Evolutionary conservation across 2,888 invertebrate genomes (phyloP).

Genomic region (Antheraea assamensis): DNA sequence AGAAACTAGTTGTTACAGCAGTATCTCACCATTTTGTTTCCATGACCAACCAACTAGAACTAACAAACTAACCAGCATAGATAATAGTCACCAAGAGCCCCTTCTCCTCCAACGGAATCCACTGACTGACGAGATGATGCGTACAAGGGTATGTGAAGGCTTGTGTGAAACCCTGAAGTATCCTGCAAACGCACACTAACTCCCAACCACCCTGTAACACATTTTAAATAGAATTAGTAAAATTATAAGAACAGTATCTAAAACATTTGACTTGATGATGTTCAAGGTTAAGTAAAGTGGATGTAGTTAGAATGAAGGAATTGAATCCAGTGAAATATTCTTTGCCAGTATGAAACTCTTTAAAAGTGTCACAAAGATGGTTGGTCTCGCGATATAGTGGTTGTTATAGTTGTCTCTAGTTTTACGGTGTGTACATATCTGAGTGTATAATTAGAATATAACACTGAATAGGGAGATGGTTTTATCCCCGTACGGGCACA

Average conservation of each 20-base stretch:
- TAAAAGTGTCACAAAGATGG: too few species aligned
- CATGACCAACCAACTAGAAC: background rate
- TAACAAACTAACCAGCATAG: slow-evolving; percentile 75
- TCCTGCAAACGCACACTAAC: slow-evolving; percentile 84
- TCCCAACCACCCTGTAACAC: slow-evolving; percentile 80
- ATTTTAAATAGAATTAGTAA: background rate
- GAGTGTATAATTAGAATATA: too few species aligned
- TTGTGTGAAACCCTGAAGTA: slow-evolving; percentile 88
- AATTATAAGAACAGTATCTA: background rate
- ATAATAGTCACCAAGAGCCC: slow-evolving; percentile 85
- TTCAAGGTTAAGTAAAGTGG: background rate
- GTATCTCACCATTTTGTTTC: background rate
- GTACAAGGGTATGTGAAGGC: slow-evolving; percentile 87
- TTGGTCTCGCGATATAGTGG: too few species aligned
- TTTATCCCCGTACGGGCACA: too few species aligned
- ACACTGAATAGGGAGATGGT: too few species aligned
- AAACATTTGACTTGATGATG: background rate
- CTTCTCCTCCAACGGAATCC: slow-evolving; percentile 88
- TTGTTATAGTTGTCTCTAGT: too few species aligned
- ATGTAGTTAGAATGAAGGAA: too few species aligned
- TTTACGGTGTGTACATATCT: too few species aligned
- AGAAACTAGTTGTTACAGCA: background rate
- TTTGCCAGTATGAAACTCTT: too few species aligned
- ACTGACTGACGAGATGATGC: slow-evolving; percentile 88
- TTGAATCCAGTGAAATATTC: too few species aligned